These are phyloP conservation scores for Epinephelus fuscoguttatus DNA, from an alignment of 2,113 vertebrate species.

Conservation along the genomic window DNA sequence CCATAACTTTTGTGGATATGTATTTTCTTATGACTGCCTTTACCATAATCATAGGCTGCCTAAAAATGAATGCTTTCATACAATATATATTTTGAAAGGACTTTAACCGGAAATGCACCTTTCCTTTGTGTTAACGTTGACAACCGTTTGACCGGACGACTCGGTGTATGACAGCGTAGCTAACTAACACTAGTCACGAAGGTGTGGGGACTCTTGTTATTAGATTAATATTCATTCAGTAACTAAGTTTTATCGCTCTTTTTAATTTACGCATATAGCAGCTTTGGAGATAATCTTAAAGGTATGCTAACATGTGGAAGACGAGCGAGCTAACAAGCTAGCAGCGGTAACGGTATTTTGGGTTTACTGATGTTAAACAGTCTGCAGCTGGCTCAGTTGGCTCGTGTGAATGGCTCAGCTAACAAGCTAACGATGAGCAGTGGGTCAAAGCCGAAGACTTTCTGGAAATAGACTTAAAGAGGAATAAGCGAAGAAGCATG, in stretches of 20 bases:
- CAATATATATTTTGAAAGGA: constrained; percentile 5
- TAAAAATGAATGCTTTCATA: not conserved
- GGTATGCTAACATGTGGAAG: not conserved
- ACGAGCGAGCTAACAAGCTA: constrained; percentile 40
- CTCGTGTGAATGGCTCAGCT: constrained; percentile 9
- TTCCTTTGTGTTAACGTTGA: not conserved
- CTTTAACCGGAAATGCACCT: constrained; percentile 17
- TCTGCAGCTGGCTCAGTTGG: constrained; percentile 60
- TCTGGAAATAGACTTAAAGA: not conserved
- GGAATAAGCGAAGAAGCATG: constrained; percentile 23
- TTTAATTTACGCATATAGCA: not conserved
- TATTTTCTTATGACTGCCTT: too few relatives aligned
- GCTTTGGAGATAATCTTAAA: not conserved
- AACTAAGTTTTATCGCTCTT: not conserved
- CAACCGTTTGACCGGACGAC: not conserved
- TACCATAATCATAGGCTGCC: too few relatives aligned
- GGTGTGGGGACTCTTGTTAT: not conserved
- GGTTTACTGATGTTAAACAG: constrained; percentile 30
- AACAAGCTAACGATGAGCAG: constrained; percentile 26
- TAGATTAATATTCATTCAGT: not conserved
- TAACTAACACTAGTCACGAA: not conserved
- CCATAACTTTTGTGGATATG: too few relatives aligned
- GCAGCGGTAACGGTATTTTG: constrained; percentile 3
- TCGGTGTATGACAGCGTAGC: not conserved
- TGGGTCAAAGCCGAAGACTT: not conserved